Evolutionary conservation across 2,888 invertebrate genomes (phyloP), one percentile per base, ranked within the genome.

Genomic region (Taphrorychus bicolor): DNA sequence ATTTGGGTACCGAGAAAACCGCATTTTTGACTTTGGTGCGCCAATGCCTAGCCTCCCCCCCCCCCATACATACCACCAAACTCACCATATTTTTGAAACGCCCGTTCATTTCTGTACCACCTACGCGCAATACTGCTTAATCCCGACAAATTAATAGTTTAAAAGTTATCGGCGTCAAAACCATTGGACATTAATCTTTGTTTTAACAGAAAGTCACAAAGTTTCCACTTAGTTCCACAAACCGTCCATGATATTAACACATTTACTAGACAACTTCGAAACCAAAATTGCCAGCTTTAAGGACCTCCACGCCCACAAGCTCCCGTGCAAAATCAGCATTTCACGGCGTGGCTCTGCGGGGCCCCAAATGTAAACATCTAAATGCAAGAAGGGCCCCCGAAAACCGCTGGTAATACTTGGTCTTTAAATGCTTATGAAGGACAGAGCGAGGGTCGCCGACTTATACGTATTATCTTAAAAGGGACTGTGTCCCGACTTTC

Each of bases 391-490:
- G 61, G 69, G 69, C 59, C 60, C 40, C 60, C 45, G 59, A 60
- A 64, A 64, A 64, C 69, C 64, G 64, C 56, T 59, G 64, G 69
- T 69, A 64, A 64, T 69, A 59, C 69, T 57, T 54, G 51, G 60
- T 69, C 48, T 69, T 69, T 69, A 69, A 68, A 69, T 69, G 69
- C 60, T 69, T 69, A 69, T 64, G 56, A 66, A 65, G 66, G 66
- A 59, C 66, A 60, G 59, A 66, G n/a, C n/a, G n/a, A n/a, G 49
- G 66, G 59, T 40, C 60, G 52, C 17, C 21, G 58, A 42, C 64
- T 65, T 65, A 59, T 7, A n/a, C n/a, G 58, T 59, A 59, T 53
- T 59, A 52, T 45, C 59, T 59, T 53, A 51, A 32, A 53, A 41
- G 22, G 59, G 49, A 5, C 21, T 57, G 21, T 17, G 7, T 45